Evolutionary conservation across 2,797 vertebrate species (phyloP), one percentile per base, ranked within the genome.

Genomic region (Halcyon leucocephala): DNA sequence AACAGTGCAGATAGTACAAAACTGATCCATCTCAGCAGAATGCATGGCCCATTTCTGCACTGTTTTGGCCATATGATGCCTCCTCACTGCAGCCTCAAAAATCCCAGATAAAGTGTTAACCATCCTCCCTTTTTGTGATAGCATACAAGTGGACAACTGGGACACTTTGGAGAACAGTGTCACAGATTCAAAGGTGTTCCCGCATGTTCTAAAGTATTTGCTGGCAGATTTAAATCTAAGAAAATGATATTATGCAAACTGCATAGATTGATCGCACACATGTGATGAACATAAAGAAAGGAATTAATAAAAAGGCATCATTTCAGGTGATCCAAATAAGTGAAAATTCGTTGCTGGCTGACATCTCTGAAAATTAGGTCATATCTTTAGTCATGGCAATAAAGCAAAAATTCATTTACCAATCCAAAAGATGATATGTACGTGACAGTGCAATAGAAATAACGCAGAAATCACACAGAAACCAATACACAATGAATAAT

Each of bases 61-160:
- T 51, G 15, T 48, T 89, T 42, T 62, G 24, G 24, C 12, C 12
- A 6, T 21, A 21, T 31, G 15, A 66, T 2, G 0, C 17, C 12
- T 49, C 41, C 31, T 29, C 42, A 42, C 10, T n/a, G 1, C 17
- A 42, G 39, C 33, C 17, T 69, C 35, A 24, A 54, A 79, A 71
- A 35, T 31, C n/a, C 22, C 22, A 41, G 37, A 39, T 35, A 58
- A 41, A 2, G 0, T 12, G 12, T 60, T 54, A 46, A 0, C 26
- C 15, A 18, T 19, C 7, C 13, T 41, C 29, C 14, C 8, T 33
- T 64, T 80, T 67, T 62, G 29, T 44, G 25, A 39, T 5, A 48
- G 6, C 13, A 19, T 33, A 28, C 24, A 74, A 57, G 82, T 7
- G 5, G 31, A 55, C 41, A 76, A 37, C 37, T 74, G 26, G 12